A percentile compares a stretch with the other conserved stretches of the same genome.
phyloP scores from a whole-genome alignment of 2,113 vertebrate species.

The Pseudonaja textilis region DNA sequence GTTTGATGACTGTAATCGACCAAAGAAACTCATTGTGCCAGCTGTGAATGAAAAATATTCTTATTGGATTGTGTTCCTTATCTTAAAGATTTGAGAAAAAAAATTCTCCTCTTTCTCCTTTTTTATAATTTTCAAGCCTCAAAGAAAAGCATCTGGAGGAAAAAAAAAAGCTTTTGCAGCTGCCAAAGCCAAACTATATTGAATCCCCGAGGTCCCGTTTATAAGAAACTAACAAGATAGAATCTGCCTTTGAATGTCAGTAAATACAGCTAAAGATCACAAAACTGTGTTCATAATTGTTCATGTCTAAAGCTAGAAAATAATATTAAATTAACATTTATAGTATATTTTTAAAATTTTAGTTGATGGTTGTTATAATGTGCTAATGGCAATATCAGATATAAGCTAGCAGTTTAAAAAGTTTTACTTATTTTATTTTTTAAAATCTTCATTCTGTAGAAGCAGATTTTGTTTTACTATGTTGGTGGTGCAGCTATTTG shows the following conservation, averaged over 20 bases:
- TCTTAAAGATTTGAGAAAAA: constrained; percentile 60
- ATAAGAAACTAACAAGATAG: constrained; percentile 78
- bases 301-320: constrained; percentile 68
- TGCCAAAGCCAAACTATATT: constrained; percentile 66
- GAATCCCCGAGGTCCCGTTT: constrained; percentile 74
- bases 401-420: fast-evolving
- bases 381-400: not conserved
- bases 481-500: not conserved
- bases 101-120: constrained; percentile 39
- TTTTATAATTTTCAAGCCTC: constrained; percentile 60
- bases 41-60: not conserved
- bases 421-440: not conserved
- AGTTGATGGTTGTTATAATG: not conserved
- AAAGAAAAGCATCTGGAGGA: constrained; percentile 19
- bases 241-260: constrained; percentile 80
- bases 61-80: constrained; percentile 6
- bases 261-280: constrained; percentile 79
- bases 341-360: constrained; percentile 51
- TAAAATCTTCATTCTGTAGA: not conserved
- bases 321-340: constrained; percentile 71
- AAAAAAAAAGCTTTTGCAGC: constrained; percentile 61
- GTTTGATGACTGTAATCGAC: not conserved
- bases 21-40: not conserved
- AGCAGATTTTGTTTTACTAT: not conserved
- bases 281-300: constrained; percentile 70